These are phyloP conservation scores for Phyllostomus discolor DNA, from an alignment of 2,113 vertebrate species.

Conservation along the genomic window DNA sequence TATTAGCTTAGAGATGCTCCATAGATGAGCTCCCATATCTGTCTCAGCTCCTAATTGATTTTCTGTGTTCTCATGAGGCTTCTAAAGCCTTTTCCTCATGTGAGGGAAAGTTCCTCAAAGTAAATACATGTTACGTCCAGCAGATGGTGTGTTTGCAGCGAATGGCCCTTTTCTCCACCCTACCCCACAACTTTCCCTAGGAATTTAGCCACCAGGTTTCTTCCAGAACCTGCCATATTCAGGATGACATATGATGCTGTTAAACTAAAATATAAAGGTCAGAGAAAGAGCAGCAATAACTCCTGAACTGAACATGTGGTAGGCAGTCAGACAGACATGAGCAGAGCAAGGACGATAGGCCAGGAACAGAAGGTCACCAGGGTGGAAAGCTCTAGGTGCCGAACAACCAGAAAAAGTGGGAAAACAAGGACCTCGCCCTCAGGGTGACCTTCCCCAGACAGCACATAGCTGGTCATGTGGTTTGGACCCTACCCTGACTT, in stretches of 20 bases:
- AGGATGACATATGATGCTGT: background rate
- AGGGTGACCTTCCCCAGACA: too few species aligned
- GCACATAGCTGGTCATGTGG: too few species aligned
- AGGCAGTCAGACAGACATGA: too few species aligned
- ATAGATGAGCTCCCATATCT: background rate
- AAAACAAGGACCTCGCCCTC: too few species aligned
- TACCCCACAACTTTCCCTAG: background rate
- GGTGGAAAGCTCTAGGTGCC: too few species aligned
- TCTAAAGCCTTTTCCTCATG: background rate
- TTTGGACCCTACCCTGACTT: too few species aligned
- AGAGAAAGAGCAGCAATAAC: slow-evolving; percentile 39
- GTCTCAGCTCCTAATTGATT: background rate
- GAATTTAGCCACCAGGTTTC: slow-evolving; percentile 17
- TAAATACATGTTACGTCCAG: slow-evolving; percentile 30
- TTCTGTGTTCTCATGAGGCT: background rate
- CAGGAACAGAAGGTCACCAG: too few species aligned
- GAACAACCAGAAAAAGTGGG: too few species aligned
- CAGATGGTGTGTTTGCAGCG: slow-evolving; percentile 56
- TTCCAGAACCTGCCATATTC: slow-evolving; percentile 41
- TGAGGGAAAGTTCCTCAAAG: background rate
- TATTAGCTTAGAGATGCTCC: background rate
- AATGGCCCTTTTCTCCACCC: background rate
- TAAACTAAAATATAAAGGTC: slow-evolving; percentile 65
- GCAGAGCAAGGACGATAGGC: too few species aligned
- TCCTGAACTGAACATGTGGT: slow-evolving; percentile 35